A percentile compares a stretch with the other conserved stretches of the same genome.
These are phyloP conservation scores for Scaptomyza tumidula DNA, from an alignment of 2,888 invertebrate genomes.

Conservation along the genomic window DNA sequence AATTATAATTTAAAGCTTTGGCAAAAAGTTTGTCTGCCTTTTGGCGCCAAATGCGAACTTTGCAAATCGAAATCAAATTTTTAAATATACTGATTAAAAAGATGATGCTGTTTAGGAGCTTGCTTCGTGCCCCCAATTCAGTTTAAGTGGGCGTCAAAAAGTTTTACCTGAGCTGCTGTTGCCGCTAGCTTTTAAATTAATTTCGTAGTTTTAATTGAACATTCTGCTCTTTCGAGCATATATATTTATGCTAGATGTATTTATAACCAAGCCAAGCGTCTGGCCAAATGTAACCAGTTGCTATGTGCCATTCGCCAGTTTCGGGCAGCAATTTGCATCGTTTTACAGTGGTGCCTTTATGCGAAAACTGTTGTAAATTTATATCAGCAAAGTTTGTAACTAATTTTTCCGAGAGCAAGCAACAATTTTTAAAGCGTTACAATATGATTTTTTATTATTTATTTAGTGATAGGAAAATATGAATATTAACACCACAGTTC, in stretches of 20 bases:
- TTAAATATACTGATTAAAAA: slow-evolving; percentile 11
- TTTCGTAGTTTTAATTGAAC: slow-evolving; percentile 72
- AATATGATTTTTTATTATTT: background rate
- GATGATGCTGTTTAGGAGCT: slow-evolving; percentile 19
- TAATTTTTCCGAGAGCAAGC: too few relatives aligned
- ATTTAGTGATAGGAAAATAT: background rate
- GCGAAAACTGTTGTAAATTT: background rate
- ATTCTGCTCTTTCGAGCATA: slow-evolving; percentile 29
- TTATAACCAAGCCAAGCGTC: slow-evolving; percentile 37
- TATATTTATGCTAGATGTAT: slow-evolving; percentile 31
- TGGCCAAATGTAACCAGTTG: slow-evolving; percentile 44
- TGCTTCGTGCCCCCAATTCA: slow-evolving; percentile 37
- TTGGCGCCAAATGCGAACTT: slow-evolving; percentile 27
- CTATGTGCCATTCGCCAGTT: slow-evolving; percentile 17
- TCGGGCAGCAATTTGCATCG: background rate
- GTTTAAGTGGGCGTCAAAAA: slow-evolving; percentile 49
- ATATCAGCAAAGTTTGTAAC: too few relatives aligned
- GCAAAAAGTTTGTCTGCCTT: slow-evolving; percentile 22
- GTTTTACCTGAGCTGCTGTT: slow-evolving; percentile 45
- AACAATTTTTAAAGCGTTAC: too few relatives aligned
- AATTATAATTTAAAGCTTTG: slow-evolving; percentile 48
- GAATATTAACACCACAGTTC: background rate
- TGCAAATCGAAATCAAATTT: slow-evolving; percentile 38
- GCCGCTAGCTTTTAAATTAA: slow-evolving; percentile 66
- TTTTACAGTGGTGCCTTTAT: background rate